phyloP scores from a whole-genome alignment of 2,797 vertebrate species.

The Coluber constrictor region DNA sequence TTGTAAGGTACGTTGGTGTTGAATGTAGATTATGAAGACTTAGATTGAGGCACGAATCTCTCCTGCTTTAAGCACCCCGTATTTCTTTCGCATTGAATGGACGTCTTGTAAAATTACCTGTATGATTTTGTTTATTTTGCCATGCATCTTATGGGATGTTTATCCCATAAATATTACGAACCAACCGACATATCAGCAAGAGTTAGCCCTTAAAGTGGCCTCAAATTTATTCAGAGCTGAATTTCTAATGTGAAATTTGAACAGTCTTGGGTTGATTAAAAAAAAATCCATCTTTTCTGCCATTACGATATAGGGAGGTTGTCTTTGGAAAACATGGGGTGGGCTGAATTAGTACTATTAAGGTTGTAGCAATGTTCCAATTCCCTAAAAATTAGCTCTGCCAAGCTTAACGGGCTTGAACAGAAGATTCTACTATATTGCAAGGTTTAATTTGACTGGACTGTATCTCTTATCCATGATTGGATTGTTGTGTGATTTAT shows the following conservation, averaged over 20 bases:
- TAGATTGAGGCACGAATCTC: not conserved
- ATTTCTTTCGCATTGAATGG: not conserved
- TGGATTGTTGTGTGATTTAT: not conserved
- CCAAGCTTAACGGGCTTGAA: not conserved
- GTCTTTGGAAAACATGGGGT: not conserved
- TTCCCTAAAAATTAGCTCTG: not conserved
- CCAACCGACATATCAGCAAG: not conserved
- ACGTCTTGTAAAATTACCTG: not conserved
- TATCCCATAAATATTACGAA: not conserved
- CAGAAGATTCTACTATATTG: not conserved
- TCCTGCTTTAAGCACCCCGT: not conserved
- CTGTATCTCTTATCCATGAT: not conserved
- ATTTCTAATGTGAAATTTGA: not conserved
- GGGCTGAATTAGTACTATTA: not conserved
- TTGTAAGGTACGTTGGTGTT: not conserved
- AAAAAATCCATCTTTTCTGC: not conserved
- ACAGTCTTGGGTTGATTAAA: not conserved
- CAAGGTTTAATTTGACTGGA: not conserved
- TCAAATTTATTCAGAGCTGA: not conserved
- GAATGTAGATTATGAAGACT: not conserved
- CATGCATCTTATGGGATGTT: not conserved
- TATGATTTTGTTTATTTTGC: not conserved
- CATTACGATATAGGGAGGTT: not conserved
- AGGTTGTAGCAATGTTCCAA: not conserved
- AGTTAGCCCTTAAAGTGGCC: not conserved